Conservation (phyloP, 2,888 invertebrate genomes). For the Sesia apiformis region DNA sequence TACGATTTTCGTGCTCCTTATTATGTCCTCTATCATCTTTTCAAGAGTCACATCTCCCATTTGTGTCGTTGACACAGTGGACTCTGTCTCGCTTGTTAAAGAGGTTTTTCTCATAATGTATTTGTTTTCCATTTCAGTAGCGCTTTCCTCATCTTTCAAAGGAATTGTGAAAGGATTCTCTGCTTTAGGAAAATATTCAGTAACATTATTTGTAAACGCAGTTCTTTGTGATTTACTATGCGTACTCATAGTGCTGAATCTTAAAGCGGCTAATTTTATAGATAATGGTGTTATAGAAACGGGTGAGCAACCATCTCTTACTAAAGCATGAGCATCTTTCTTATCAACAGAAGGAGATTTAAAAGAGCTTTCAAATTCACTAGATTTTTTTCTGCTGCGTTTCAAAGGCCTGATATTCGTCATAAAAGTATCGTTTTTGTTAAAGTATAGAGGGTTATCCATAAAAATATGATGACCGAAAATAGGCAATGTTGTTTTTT, state of each 20-base stretch:
- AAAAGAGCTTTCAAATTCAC: conserved; percentile 61
- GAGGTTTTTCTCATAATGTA: conserved; percentile 56
- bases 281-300: conserved; percentile 76
- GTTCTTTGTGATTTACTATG: conserved; percentile 46
- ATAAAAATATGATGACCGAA: conserved; percentile 64
- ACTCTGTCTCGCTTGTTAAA: conserved; percentile 43
- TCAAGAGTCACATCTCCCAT: conserved; percentile 73
- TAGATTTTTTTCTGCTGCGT: conserved; percentile 61
- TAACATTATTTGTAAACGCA: conserved; percentile 49
- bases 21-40: conserved; percentile 76
- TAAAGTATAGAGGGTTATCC: conserved; percentile 68
- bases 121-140: conserved; percentile 68
- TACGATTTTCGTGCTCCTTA: conserved; percentile 72
- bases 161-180: conserved; percentile 53
- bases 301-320: conserved; percentile 63
- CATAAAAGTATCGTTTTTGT: conserved; percentile 43
- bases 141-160: conserved; percentile 58
- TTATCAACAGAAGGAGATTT: conserved; percentile 64
- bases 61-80: conserved; percentile 66
- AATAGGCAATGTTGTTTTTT: conserved; percentile 63
- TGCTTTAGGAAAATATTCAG: conserved; percentile 68
- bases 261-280: conserved; percentile 71
- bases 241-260: conserved; percentile 69
- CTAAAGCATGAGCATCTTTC: conserved; percentile 48
- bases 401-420: conserved; percentile 53